Evolutionary conservation across 1,140 invertebrate genomes (phyloP).

Genomic region (Apocrypta bakeri): DNA sequence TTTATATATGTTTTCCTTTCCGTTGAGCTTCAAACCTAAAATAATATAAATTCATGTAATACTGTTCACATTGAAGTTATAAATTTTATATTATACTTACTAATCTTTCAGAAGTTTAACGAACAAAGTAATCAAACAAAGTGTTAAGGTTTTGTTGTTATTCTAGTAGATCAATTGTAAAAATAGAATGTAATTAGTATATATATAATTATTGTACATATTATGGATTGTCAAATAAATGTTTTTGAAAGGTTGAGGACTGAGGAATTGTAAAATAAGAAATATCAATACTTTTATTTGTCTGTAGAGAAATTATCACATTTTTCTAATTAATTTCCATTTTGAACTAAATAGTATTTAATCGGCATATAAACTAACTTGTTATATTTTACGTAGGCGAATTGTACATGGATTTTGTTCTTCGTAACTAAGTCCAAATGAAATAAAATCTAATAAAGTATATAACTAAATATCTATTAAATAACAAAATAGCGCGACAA

Average conservation of each 20-base stretch:
- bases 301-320: neutral
- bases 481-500: too few relatives aligned
- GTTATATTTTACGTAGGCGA: too few relatives aligned
- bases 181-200: too few relatives aligned
- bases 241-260: neutral
- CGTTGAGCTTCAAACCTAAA: conserved; percentile 66
- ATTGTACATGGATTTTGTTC: neutral
- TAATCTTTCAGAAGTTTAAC: too few relatives aligned
- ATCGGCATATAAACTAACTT: too few relatives aligned
- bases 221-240: neutral
- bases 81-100: neutral
- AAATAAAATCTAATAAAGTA: too few relatives aligned
- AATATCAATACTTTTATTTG: neutral
- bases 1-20: neutral
- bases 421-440: neutral
- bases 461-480: too few relatives aligned
- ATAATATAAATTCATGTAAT: conserved; percentile 58
- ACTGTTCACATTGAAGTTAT: conserved; percentile 52
- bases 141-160: too few relatives aligned
- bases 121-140: too few relatives aligned
- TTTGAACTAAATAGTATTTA: too few relatives aligned
- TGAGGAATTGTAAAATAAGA: neutral
- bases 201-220: neutral
- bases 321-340: neutral
- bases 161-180: too few relatives aligned